Evolutionary conservation across 2,888 invertebrate genomes (phyloP).

Genomic region (Sesamia inferens): DNA sequence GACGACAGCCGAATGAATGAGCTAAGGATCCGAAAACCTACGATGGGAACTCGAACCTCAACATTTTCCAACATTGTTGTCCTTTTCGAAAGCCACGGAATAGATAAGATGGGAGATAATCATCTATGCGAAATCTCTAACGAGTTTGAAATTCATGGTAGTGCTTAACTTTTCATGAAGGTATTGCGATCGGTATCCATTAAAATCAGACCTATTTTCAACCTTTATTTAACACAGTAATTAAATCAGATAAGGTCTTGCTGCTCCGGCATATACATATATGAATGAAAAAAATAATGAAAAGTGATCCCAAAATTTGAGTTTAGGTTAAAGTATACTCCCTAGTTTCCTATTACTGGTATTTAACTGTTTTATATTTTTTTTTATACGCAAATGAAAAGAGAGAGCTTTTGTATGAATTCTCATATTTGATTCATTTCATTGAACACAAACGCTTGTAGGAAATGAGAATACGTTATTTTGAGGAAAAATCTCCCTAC

Average conservation of each 20-base stretch:
- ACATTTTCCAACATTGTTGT: constrained; percentile 45
- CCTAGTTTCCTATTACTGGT: background rate
- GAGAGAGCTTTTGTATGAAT: constrained; percentile 3
- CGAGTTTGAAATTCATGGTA: constrained; percentile 55
- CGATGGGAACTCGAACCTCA: constrained; percentile 62
- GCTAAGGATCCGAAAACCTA: constrained; percentile 58
- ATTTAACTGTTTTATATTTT: background rate
- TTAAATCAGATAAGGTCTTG: constrained; percentile 64
- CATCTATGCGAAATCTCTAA: constrained; percentile 41
- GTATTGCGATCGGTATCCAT: constrained; percentile 56
- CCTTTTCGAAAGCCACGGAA: constrained; percentile 49
- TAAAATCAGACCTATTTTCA: constrained; percentile 67
- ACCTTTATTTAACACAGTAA: constrained; percentile 66
- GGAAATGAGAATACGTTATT: constrained; percentile 69
- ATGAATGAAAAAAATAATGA: constrained; percentile 17
- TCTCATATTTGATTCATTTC: constrained; percentile 49
- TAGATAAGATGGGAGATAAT: constrained; percentile 50
- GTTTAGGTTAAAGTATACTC: background rate
- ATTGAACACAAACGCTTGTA: constrained; percentile 62
- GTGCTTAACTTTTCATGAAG: constrained; percentile 36
- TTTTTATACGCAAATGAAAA: background rate
- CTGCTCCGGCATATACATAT: constrained; percentile 55
- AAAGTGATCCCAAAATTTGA: constrained; percentile 3
- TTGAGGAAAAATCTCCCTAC: constrained; percentile 70
- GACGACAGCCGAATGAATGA: constrained; percentile 74